Evolutionary conservation across 2,113 vertebrate species (phyloP).

Genomic region (Meriones unguiculatus): DNA sequence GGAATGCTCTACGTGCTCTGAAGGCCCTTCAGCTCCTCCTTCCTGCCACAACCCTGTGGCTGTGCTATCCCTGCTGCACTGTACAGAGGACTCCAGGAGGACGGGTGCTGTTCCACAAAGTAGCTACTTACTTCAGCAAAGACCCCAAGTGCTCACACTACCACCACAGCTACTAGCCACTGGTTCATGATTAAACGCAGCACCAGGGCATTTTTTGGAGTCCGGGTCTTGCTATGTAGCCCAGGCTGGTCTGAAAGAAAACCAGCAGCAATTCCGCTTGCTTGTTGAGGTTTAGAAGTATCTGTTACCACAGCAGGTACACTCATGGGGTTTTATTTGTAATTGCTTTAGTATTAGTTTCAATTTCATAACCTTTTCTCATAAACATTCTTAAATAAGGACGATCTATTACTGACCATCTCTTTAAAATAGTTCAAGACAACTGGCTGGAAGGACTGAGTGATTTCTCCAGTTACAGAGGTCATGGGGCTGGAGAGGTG

Average conservation of each 20-base stretch:
- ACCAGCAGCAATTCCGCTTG: neutral
- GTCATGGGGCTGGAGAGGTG: neutral
- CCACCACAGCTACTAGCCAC: neutral
- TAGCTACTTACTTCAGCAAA: neutral
- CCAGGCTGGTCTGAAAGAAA: neutral
- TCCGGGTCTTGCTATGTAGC: neutral
- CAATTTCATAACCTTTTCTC: neutral
- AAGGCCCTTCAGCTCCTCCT: neutral
- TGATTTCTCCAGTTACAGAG: neutral
- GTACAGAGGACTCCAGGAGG: neutral
- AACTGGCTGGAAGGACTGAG: neutral
- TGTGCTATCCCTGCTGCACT: neutral
- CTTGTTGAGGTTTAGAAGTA: neutral
- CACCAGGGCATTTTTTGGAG: neutral
- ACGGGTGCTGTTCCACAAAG: neutral
- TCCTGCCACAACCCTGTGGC: neutral
- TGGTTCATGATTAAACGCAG: neutral
- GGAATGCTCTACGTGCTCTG: neutral
- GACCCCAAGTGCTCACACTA: neutral
- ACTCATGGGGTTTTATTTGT: conserved; percentile 14
- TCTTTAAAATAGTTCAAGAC: neutral
- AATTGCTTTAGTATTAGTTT: neutral
- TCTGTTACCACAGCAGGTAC: neutral
- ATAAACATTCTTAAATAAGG: conserved; percentile 8
- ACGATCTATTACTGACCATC: neutral